Evolutionary conservation across 2,113 vertebrate species (phyloP).

Genomic region (Seriola aureovittata): DNA sequence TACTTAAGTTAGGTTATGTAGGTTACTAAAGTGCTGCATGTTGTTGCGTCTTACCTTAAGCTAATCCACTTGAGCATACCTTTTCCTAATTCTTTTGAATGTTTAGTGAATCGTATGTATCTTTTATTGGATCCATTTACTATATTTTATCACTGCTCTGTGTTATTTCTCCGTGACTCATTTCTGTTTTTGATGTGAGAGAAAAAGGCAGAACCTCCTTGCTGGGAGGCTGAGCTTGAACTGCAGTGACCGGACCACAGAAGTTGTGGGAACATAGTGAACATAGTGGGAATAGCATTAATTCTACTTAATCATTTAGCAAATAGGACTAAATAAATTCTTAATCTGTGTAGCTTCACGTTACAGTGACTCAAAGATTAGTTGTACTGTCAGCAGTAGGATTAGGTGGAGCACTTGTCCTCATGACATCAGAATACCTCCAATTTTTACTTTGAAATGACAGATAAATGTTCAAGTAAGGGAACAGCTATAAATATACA

Average conservation of each 20-base stretch:
- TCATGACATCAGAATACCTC: background rate
- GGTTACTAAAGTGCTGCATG: background rate
- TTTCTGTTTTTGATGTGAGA: background rate
- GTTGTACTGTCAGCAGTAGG: too few species aligned
- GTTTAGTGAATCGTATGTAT: background rate
- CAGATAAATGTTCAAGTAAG: background rate
- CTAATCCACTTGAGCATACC: background rate
- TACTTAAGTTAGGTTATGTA: too few species aligned
- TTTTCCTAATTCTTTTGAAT: slow-evolving; percentile 5
- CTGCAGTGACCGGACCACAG: background rate
- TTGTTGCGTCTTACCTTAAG: background rate
- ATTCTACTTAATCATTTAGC: background rate
- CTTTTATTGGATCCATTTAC: background rate
- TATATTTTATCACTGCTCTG: background rate
- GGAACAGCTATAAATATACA: background rate
- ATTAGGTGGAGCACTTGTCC: background rate
- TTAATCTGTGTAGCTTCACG: background rate
- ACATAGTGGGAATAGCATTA: background rate
- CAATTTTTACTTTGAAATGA: background rate
- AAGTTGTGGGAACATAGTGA: background rate
- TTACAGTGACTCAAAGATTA: background rate
- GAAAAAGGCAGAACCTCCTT: background rate
- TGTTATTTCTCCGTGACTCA: background rate
- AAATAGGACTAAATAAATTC: background rate
- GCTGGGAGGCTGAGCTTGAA: background rate